Evolutionary conservation across 2,888 invertebrate species (phyloP), one percentile per base, ranked within the genome.

Genomic region (Dermolepida albohirtum): DNA sequence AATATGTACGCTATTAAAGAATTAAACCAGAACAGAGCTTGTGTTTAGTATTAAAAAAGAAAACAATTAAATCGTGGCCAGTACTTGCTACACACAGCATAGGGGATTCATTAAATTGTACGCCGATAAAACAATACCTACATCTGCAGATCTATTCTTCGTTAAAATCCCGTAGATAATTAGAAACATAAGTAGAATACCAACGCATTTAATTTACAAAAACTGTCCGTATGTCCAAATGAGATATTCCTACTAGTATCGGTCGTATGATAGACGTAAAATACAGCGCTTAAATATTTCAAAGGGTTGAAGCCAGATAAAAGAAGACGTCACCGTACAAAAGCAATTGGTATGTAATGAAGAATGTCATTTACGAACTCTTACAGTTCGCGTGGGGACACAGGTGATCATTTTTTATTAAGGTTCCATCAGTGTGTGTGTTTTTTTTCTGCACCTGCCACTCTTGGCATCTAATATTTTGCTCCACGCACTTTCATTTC

Each of bases 261-360:
- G 16, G 4, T 17, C 1, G 49, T 17, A 49, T 11, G 49, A 10
- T 16, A 11, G 29, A 29, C 29, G 34, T 16, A 16, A 34, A 29
- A 14, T 14, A 11, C 47, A 34, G 7, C 16, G 27, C 14, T 62
- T 34, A 62, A 62, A 62, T 62, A 62, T 62, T 65, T 51, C n/a
- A 66, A 64, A 71, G 68, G 69, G 72, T 73, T 73, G 68, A 68
- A 69, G 71, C 51, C 69, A 11, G 27, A 72, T 72, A 74, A 71
- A 69, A 70, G 70, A 69, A 70, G 67, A 70, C 70, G 72, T 62
- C 59, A 62, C 70, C 67, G 63, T 65, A 69, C 72, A 69, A 70
- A 72, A 75, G 72, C 74, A 74, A 75, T 75, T 73, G 71, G 68
- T 67, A 71, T 59, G 64, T 74, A 74, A 74, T 73, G 74, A 75